These are phyloP conservation scores for Trachelus iudaicus DNA, from an alignment of 2,888 invertebrate species.

Conservation along the genomic window DNA sequence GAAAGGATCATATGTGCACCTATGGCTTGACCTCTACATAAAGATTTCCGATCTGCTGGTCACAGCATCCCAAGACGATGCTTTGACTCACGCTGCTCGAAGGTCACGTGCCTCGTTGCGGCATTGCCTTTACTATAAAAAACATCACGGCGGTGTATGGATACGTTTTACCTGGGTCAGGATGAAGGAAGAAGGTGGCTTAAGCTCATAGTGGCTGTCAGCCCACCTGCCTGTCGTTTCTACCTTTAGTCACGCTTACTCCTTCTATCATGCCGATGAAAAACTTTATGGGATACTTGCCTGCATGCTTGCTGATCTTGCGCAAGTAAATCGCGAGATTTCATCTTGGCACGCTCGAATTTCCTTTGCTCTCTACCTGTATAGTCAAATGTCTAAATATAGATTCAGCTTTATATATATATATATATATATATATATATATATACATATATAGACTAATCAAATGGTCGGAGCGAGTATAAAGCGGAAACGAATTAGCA, in stretches of 20 bases:
- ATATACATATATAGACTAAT: not conserved
- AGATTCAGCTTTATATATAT: not conserved
- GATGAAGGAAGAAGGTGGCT: not conserved
- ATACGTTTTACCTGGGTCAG: not conserved
- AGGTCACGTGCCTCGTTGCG: constrained; percentile 26
- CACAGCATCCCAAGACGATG: constrained; percentile 44
- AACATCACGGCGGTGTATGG: not conserved
- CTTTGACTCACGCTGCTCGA: constrained; percentile 50
- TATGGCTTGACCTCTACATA: constrained; percentile 46
- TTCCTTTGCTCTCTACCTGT: not conserved
- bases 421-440: too few relatives aligned
- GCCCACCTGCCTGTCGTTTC: constrained; percentile 28
- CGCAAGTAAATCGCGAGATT: not conserved
- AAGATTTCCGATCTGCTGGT: constrained; percentile 46
- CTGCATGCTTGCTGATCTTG: not conserved
- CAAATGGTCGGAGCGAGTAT: not conserved
- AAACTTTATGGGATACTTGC: not conserved
- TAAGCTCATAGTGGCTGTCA: constrained; percentile 16
- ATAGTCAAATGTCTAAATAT: not conserved
- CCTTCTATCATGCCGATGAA: not conserved
- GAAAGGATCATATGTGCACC: not conserved
- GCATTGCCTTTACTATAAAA: not conserved
- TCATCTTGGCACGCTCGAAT: not conserved
- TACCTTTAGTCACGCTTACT: constrained; percentile 31
- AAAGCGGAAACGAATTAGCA: not conserved